Base-by-base conservation (phyloP, 2,888 invertebrate species). In the Mantis religiosa region DNA sequence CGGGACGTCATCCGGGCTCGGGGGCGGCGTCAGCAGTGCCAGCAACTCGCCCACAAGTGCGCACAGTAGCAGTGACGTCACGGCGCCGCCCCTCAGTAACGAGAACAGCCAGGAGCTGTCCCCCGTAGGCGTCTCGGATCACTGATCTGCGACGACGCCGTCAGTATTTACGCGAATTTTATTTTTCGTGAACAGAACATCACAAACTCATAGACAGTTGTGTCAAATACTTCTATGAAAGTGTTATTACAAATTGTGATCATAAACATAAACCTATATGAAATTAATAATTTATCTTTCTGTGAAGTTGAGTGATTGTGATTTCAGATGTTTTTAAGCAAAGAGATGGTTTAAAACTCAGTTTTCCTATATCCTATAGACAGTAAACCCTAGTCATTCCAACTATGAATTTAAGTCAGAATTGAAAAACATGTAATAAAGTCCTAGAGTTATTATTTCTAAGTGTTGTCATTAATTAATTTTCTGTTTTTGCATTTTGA, bases 31-130 rank as follows among this genome's bases (percentile, higher is more conserved):
- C 91, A 88, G 90, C 90, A 91, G 91, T 91, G 90, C 91, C 91
- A 91, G 91, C 91, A 91, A 92, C 89, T 92, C 91, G 28, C 91
- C 91, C 12, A 91, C 90, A 0, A 89, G 86, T 82, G 90, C 89
- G 89, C 90, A 91, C 89, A 91, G 91, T 84, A 90, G 95, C 91
- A 96, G 95, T 92, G 96, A 96, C 92, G 96, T 96, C 92, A 96
- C 89, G 28, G 82, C 86, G 34, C 86, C 89, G 28, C 86, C 89
- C 85, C 30, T 83, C 14, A 54, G 89, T 54, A 87, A 87, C 28
- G 87, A 87, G 28, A 87, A 87, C 54, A 87, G 87, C 28, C 87
- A 87, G 41, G 87, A 87, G 27, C 34, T 87, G 87, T 87, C 87
- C 20, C 87, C 87, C 28, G 85, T 41, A 85, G 54, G 86, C 81